A percentile compares a stretch with the other conserved stretches of the same genome.
Evolutionary conservation across 2,888 invertebrate species (phyloP).

Genomic region (Epistrophe grossulariae): DNA sequence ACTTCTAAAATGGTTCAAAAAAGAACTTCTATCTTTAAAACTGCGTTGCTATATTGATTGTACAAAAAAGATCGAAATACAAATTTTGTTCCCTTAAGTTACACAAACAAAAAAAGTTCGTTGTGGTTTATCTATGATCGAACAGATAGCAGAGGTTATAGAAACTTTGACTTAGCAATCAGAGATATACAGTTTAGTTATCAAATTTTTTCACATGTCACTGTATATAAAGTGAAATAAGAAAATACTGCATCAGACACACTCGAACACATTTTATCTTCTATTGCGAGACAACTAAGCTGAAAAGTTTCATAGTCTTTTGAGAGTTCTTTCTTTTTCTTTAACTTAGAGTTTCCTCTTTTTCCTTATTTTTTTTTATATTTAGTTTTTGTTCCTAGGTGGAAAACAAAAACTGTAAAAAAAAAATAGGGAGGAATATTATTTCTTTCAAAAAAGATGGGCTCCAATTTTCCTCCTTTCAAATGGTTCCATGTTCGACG

Average conservation of each 20-base stretch:
- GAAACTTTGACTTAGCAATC: too few species aligned
- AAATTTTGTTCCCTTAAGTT: too few species aligned
- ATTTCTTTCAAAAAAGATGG: slow-evolving; percentile 31
- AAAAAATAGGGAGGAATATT: slow-evolving; percentile 28
- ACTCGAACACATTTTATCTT: slow-evolving; percentile 58
- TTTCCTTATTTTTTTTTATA: slow-evolving; percentile 26
- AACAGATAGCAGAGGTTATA: too few species aligned
- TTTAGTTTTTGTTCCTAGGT: slow-evolving; percentile 15
- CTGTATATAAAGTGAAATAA: slow-evolving; percentile 5
- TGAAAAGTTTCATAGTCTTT: slow-evolving; percentile 70
- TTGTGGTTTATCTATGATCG: too few species aligned
- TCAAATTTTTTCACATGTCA: background rate
- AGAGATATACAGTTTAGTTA: too few species aligned
- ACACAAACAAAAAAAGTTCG: too few species aligned
- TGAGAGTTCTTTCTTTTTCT: slow-evolving; percentile 52
- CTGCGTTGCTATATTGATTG: too few species aligned
- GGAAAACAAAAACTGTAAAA: background rate
- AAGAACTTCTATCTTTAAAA: too few species aligned
- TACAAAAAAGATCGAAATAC: too few species aligned
- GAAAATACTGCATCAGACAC: slow-evolving; percentile 47
- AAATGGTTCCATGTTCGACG: slow-evolving; percentile 28
- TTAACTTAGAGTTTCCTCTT: slow-evolving; percentile 10
- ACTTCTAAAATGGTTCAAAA: too few species aligned
- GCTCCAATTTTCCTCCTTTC: background rate
- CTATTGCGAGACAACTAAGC: slow-evolving; percentile 69